Evolutionary conservation across 2,888 invertebrate genomes (phyloP), one percentile per base, ranked within the genome.

Genomic region (Paralinhomoeus sp.): DNA sequence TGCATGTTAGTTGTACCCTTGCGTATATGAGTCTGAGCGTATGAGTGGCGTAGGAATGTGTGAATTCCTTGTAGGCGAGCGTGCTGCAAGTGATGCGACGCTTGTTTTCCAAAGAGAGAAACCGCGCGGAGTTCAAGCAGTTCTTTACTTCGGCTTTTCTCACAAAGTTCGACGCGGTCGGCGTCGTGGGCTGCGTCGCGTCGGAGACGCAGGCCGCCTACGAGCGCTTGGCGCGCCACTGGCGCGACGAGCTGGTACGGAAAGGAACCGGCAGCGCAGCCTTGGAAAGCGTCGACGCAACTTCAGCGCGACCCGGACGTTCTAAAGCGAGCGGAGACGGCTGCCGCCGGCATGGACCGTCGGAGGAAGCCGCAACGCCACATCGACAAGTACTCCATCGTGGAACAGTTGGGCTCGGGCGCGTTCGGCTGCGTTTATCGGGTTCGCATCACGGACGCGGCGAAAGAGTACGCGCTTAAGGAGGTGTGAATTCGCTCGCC

Each of bases 381-480:
- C 47, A 62, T 67, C 20, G 60, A 61, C 2, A 64, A 66, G 23
- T 67, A 64, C 51, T 63, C 62, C 24, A 60, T 67, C 17, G 56
- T 66, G 47, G 67, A 67, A 49, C 57, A 64, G 33, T 52, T 67
- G 18, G 67, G 67, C 1, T 57, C 62, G 9, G 67, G 67, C 15
- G 66, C 64, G 1, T 67, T 67, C 49, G 67, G 67, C 17, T 62
- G 63, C 40, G 67, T 67, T n/a, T 67, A 66, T 51, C 66, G 65
- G 51, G 67, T 65, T 12, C 55, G 60, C 42, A 63, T 63, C 47
- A 55, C 55, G 31, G 50, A 51, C 23, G 54, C 57, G 12, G 44
- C 45, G 37, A 2, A 21, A 21, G 21, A 37, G 20, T 53, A 60
- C 33, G 67, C 67, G 22, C 54, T 67, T 44, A 67, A 67, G 57